Base-by-base conservation (phyloP, 1,140 invertebrate genomes). In the Drosophila repletoides region DNA sequence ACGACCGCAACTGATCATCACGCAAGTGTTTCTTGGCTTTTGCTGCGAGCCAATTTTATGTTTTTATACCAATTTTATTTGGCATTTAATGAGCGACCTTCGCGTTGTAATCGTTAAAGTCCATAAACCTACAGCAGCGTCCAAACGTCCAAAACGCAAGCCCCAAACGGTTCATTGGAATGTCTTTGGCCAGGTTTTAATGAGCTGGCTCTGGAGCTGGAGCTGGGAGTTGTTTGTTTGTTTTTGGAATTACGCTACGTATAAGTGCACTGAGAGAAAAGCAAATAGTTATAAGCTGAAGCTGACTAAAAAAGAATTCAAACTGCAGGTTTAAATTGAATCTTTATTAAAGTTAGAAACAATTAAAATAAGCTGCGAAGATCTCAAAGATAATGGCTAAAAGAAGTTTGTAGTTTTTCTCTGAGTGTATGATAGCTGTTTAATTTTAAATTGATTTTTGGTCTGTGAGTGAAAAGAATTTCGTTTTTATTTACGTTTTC, bases 41-140 rank as follows among this genome's bases (percentile, higher is more conserved):
- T 34, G 64, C 64, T 53, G 29, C 58, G 24, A 83, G 70, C 64
- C 74, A 83, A 83, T 84, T 83, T 75, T 48, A 68, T 86, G 75
- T 72, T 84, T 86, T 80, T 84, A 80, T 84, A 86, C 67, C 75
- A 70, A 84, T 86, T 84, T 84, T 86, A 86, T 84, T 84, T 86
- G 75, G 75, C 80, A 80, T 86, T 84, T 84, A 84, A 84, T 84
- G 80, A 79, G 77, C 80, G 80, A 76, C 80, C 80, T 84, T 84
- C 80, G 75, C 49, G 63, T 80, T 84, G 80, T 84, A 84, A 84
- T 75, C 80, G 74, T 29, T 49, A 49, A 51, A 60, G 53, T 63
- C 67, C 67, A 86, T 84, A 86, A 84, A 86, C 79, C 79, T 70
- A 84, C 80, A 83, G 72, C 79, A 83, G 59, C 26, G 72, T 45